These are phyloP conservation scores for Alethe diademata DNA, from an alignment of 2,113 vertebrate genomes.

Conservation along the genomic window DNA sequence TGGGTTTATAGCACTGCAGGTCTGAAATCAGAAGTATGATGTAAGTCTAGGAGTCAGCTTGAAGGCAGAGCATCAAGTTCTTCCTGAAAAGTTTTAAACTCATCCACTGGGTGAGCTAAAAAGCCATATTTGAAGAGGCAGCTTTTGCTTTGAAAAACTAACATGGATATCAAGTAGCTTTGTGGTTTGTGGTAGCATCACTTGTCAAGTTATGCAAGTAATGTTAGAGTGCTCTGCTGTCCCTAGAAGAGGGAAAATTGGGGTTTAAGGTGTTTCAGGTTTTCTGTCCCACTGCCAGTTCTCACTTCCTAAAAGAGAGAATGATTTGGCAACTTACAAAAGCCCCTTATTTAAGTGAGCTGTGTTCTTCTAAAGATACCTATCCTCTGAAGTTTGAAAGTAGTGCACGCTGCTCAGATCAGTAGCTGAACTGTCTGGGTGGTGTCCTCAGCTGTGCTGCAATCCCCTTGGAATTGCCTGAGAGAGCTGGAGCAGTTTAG, in stretches of 20 bases:
- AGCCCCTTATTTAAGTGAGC: not conserved
- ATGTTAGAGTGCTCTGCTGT: not conserved
- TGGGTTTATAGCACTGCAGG: not conserved
- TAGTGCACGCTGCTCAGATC: not conserved
- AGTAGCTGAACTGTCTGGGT: not conserved
- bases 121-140: not conserved
- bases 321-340: slow-evolving; percentile 10
- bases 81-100: not conserved
- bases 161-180: not conserved
- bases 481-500: not conserved
- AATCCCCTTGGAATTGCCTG: not conserved
- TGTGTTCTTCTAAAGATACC: not conserved
- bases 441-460: not conserved
- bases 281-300: not conserved
- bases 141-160: not conserved
- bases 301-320: slow-evolving; percentile 15
- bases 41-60: not conserved
- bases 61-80: not conserved
- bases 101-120: not conserved
- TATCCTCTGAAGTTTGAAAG: not conserved
- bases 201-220: slow-evolving; percentile 53
- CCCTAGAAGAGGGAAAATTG: not conserved
- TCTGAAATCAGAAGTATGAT: not conserved
- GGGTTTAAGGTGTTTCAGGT: slow-evolving; percentile 7
- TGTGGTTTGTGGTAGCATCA: slow-evolving; percentile 13